These are phyloP conservation scores for Eucriotettix oculatus DNA, from an alignment of 2,888 invertebrate genomes.

Conservation along the genomic window DNA sequence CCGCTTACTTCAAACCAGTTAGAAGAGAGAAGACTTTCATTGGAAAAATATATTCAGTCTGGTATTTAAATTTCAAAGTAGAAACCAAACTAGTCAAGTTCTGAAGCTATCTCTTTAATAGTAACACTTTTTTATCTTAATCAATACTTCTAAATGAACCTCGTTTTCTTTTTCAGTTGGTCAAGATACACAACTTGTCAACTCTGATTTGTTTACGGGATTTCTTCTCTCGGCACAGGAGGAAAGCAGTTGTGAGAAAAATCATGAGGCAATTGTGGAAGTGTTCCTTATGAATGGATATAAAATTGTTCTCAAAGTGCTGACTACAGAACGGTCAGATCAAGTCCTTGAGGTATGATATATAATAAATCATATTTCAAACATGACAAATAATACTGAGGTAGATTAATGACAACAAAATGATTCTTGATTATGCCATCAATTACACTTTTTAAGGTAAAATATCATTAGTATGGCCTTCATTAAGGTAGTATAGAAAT, in stretches of 20 bases:
- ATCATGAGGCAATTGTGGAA: constrained; percentile 57
- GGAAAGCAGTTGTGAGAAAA: constrained; percentile 56
- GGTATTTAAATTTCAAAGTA: constrained; percentile 32
- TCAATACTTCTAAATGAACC: not conserved
- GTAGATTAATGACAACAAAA: not conserved
- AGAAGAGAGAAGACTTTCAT: constrained; percentile 65
- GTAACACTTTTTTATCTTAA: not conserved
- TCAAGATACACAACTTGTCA: constrained; percentile 65
- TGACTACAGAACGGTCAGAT: constrained; percentile 70
- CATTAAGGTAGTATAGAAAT: no score
- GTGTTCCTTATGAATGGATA: constrained; percentile 75
- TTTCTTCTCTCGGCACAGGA: constrained; percentile 85
- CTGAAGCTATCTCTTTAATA: not conserved
- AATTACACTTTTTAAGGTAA: not conserved
- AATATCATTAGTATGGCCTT: no score
- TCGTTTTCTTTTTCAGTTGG: constrained; percentile 44
- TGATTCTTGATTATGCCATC: not conserved
- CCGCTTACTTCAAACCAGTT: constrained; percentile 67
- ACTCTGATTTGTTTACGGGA: constrained; percentile 64
- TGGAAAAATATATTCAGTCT: constrained; percentile 89
- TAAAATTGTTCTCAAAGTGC: constrained; percentile 62
- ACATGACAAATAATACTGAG: not conserved
- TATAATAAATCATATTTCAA: not conserved
- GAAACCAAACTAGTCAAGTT: not conserved
- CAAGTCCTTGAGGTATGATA: constrained; percentile 46